phyloP scores from a whole-genome alignment of 2,113 vertebrate genomes.

The Arenaria interpres region DNA sequence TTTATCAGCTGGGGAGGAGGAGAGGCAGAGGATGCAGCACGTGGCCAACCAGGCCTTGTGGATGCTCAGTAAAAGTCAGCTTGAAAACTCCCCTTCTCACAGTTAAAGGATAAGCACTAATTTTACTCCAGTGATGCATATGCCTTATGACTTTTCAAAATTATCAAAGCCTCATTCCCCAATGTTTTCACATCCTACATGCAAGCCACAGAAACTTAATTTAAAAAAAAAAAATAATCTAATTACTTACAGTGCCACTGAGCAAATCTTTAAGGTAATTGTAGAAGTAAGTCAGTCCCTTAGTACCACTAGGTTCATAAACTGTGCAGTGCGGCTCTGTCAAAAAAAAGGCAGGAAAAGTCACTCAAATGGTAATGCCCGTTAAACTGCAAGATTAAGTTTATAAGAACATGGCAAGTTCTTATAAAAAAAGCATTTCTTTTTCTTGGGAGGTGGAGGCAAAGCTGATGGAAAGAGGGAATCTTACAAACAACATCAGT shows the following conservation, averaged over 20 bases:
- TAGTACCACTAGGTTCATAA: constrained; percentile 72
- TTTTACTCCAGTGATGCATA: neutral
- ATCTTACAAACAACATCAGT: neutral
- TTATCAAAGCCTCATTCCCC: neutral
- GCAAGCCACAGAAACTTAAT: neutral
- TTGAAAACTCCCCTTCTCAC: neutral
- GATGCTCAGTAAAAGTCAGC: accelerated
- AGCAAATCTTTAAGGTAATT: constrained; percentile 87
- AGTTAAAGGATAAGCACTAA: neutral
- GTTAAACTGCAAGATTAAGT: neutral
- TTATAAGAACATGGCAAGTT: neutral
- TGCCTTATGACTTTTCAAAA: neutral
- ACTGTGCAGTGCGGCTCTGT: constrained; percentile 79
- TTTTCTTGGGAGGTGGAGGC: neutral
- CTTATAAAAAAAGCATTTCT: neutral
- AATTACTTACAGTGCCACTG: constrained; percentile 86
- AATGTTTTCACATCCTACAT: neutral
- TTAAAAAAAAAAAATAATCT: neutral
- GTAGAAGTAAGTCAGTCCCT: constrained; percentile 86
- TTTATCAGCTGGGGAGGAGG: neutral
- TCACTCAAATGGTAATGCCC: neutral
- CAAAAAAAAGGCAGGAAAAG: constrained; percentile 5
- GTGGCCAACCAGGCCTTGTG: neutral
- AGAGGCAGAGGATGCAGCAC: neutral
- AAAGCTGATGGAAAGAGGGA: neutral